A percentile compares a stretch with the other conserved stretches of the same genome.
These are phyloP conservation scores for Plagodis dolabraria DNA, from an alignment of 2,888 invertebrate species.

Conservation along the genomic window DNA sequence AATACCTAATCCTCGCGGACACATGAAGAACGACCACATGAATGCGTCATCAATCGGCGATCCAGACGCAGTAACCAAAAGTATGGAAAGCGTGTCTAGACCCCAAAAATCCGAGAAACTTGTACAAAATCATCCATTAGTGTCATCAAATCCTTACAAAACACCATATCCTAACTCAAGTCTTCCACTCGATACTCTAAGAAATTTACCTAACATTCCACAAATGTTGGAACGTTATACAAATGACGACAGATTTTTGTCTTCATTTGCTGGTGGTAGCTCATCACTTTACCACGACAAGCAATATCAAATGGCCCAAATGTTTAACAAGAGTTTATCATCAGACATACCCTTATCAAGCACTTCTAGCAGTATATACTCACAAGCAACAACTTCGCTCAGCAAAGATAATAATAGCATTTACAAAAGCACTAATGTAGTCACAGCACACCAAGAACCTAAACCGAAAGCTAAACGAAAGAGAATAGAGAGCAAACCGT, in stretches of 20 bases:
- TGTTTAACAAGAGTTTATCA: constrained; percentile 80
- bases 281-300: constrained; percentile 84
- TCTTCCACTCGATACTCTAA: constrained; percentile 79
- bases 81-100: constrained; percentile 60
- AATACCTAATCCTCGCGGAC: constrained; percentile 74
- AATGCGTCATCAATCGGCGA: constrained; percentile 54
- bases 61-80: constrained; percentile 58
- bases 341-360: constrained; percentile 67
- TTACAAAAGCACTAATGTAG: constrained; percentile 60
- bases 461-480: constrained; percentile 71
- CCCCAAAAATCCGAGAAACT: constrained; percentile 69
- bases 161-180: constrained; percentile 67
- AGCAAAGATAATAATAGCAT: constrained; percentile 65
- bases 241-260: constrained; percentile 83
- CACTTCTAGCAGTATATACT: constrained; percentile 64
- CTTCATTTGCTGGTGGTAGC: constrained; percentile 72
- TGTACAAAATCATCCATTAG: constrained; percentile 68
- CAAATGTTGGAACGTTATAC: constrained; percentile 86
- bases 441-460: constrained; percentile 54
- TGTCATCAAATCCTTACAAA: constrained; percentile 72
- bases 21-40: constrained; percentile 63
- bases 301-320: constrained; percentile 85
- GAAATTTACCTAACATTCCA: constrained; percentile 84
- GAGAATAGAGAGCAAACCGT: constrained; percentile 62
- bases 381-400: constrained; percentile 63